Evolutionary conservation across 2,797 vertebrate species (phyloP), one percentile per base, ranked within the genome.

Genomic region (Cossypha caffra): DNA sequence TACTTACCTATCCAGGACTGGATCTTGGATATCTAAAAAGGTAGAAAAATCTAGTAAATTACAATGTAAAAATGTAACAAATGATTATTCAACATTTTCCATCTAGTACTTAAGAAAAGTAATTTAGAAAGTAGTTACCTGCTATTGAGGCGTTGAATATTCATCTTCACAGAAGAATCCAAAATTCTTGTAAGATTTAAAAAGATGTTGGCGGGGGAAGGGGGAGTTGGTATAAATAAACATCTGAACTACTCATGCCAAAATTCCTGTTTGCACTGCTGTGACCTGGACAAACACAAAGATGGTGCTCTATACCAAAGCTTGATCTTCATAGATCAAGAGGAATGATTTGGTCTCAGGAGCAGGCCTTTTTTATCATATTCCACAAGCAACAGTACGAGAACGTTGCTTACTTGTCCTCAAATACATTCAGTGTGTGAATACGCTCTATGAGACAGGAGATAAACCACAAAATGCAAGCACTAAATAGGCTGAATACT

Each of bases 1-100:
- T 96, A 92, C 95, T 96, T 95, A 97, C 95, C 92, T 90, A 93
- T 83, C 78, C 78, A 66, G 64, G 84, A 80, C 68, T 38, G 31
- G 45, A 77, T 72, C 33, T 16, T 61, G 17, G 19, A 8, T 31
- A 93, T 6, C 96, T 96, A 87, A 93, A 82, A 86, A 37, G 68
- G 4, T 0, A 62, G 33, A 92, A 91, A 86, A 89, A 77, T 40
- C 16, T n/a, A 61, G 23, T 96, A 54, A 95, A 23, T 35, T 17
- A 61, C 35, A 80, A 67, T 1, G 25, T 43, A 74, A 79, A 38
- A 25, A 45, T 24, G 26, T 16, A 50, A 50, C 12, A 67, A 9
- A 48, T 1, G 3, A 59, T 28, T 45, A 52, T n/a, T 84, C 35
- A 73, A 0, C 33, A 76, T 76, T 90, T 90, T 21, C 4, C 47